phyloP scores from a whole-genome alignment of 2,888 invertebrate species.

The Ophioninae sp. region DNA sequence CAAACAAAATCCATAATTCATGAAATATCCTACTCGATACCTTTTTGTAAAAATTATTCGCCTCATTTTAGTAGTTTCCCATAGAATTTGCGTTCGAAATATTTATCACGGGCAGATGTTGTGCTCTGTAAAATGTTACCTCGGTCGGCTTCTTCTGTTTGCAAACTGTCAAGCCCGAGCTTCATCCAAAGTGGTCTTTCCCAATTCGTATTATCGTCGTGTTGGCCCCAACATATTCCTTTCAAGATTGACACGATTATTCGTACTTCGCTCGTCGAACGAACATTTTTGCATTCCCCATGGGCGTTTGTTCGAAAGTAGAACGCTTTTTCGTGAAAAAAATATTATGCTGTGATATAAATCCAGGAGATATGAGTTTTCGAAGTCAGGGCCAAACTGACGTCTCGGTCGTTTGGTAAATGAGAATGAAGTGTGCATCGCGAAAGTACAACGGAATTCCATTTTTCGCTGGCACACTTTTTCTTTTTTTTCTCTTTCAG shows the following conservation, averaged over 20 bases:
- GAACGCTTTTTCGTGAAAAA: no score
- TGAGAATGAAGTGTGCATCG: neutral
- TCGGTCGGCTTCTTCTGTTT: neutral
- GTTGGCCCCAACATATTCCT: neutral
- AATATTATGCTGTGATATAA: no score
- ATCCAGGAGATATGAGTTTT: neutral
- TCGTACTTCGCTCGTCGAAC: neutral
- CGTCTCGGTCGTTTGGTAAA: neutral
- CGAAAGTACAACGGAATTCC: neutral
- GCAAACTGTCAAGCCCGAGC: neutral
- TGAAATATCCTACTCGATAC: neutral
- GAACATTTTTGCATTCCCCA: neutral
- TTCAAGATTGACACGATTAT: neutral
- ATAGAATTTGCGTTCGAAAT: neutral
- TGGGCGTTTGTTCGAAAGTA: neutral
- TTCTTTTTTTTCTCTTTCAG: no score
- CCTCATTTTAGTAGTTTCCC: neutral
- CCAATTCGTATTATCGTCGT: neutral
- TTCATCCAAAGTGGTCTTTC: neutral
- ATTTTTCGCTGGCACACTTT: no score
- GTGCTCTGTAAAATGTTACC: neutral
- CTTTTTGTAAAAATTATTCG: neutral
- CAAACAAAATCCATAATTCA: neutral
- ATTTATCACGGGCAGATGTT: neutral
- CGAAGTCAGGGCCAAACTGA: neutral